These are phyloP conservation scores for Drosophila ironensis DNA, from an alignment of 1,140 invertebrate genomes.

Conservation along the genomic window DNA sequence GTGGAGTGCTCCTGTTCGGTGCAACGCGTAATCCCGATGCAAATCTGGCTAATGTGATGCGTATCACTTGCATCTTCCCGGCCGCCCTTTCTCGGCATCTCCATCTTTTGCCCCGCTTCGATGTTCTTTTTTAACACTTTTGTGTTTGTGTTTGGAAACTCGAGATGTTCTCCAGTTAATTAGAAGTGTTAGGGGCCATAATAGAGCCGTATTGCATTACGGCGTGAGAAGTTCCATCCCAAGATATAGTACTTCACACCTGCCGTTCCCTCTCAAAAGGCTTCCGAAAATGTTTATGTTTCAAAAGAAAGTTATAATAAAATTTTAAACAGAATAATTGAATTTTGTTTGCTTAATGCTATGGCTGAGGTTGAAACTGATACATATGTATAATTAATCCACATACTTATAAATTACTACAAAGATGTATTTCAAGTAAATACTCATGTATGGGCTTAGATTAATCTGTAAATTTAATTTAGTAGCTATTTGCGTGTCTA, in stretches of 20 bases:
- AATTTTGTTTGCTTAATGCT: too few relatives aligned
- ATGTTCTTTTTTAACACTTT: constrained; percentile 67
- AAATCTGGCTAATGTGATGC: constrained; percentile 75
- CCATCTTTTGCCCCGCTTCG: constrained; percentile 21
- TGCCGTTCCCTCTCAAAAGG: neutral
- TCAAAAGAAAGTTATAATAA: too few relatives aligned
- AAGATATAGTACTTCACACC: constrained; percentile 10
- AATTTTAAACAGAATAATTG: too few relatives aligned
- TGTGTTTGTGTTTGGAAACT: constrained; percentile 42
- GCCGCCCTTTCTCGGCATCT: neutral
- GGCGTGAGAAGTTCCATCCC: constrained; percentile 21
- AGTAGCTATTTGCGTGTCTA: too few relatives aligned
- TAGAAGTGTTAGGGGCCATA: constrained; percentile 49
- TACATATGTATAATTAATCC: too few relatives aligned
- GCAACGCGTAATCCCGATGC: constrained; percentile 65
- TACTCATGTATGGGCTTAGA: too few relatives aligned
- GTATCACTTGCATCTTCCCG: constrained; percentile 23
- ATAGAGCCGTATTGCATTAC: constrained; percentile 29
- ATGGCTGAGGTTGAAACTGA: too few relatives aligned
- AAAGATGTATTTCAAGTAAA: too few relatives aligned
- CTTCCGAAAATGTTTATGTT: too few relatives aligned
- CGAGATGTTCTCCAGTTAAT: constrained; percentile 50
- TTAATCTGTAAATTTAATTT: too few relatives aligned
- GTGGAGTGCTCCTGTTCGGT: constrained; percentile 26
- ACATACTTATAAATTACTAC: too few relatives aligned